phyloP scores from a whole-genome alignment of 2,797 vertebrate genomes.

The Oryzias sinensis region DNA sequence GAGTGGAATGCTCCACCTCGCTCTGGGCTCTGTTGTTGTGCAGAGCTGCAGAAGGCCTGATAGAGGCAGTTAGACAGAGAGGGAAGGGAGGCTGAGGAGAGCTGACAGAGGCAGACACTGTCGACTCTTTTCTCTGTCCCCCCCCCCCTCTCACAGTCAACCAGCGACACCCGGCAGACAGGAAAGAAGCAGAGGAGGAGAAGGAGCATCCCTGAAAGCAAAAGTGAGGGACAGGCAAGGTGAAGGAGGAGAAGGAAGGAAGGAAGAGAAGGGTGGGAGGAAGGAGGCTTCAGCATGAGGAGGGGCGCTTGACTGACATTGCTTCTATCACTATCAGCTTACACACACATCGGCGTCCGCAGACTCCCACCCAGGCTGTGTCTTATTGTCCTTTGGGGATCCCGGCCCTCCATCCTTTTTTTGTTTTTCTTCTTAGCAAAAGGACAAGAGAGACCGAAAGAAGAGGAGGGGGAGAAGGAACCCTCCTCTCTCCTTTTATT shows the following conservation, averaged over 20 bases:
- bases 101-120: constrained; percentile 42
- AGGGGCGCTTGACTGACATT: constrained; percentile 71
- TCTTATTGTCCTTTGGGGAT: constrained; percentile 39
- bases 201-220: constrained; percentile 38
- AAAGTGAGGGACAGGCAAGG: constrained; percentile 54
- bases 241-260: constrained; percentile 63
- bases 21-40: constrained; percentile 84
- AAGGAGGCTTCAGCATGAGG: constrained; percentile 64
- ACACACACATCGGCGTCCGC: constrained; percentile 19
- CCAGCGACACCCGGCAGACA: constrained; percentile 39
- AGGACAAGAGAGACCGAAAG: constrained; percentile 54
- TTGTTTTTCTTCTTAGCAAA: constrained; percentile 64
- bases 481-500: constrained; percentile 61
- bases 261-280: constrained; percentile 53
- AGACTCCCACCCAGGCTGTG: constrained; percentile 37
- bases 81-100: constrained; percentile 35
- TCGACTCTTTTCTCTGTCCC: constrained; percentile 38
- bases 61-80: constrained; percentile 60
- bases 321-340: constrained; percentile 52
- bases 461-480: constrained; percentile 40
- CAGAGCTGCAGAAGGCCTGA: constrained; percentile 82
- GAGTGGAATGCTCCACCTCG: constrained; percentile 76
- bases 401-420: constrained; percentile 73
- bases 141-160: constrained; percentile 28
- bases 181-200: constrained; percentile 28